Evolutionary conservation across 2,888 invertebrate species (phyloP).

Genomic region (Helobdella robusta): DNA sequence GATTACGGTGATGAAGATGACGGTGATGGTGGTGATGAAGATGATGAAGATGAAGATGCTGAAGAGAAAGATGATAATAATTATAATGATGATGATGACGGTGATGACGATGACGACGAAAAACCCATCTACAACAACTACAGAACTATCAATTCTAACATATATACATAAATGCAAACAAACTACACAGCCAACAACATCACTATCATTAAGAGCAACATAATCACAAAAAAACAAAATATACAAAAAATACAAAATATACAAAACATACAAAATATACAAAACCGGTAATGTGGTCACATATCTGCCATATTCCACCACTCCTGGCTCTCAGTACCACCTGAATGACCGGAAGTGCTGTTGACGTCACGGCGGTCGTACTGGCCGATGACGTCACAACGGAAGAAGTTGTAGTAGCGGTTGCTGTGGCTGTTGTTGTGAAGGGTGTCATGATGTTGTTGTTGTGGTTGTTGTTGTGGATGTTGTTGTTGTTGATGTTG

Average conservation of each 20-base stretch:
- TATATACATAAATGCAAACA: neutral
- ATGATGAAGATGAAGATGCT: neutral
- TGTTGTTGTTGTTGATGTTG: no score
- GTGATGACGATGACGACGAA: no score
- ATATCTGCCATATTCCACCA: conserved; percentile 32
- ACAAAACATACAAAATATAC: neutral
- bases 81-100: no score
- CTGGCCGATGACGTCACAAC: neutral
- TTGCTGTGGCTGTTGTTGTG: no score
- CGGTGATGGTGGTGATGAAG: neutral
- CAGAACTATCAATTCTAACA: no score
- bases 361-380: neutral
- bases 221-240: neutral
- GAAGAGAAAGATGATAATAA: no score
- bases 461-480: no score
- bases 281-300: conserved; percentile 29
- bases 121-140: no score
- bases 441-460: no score
- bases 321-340: conserved; percentile 21
- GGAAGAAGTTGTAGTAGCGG: no score
- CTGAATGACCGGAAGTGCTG: neutral
- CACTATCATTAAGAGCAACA: neutral
- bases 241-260: neutral
- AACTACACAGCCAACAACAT: neutral
- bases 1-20: neutral